These are phyloP conservation scores for Lindbergichthys nudifrons DNA, from an alignment of 2,797 vertebrate genomes.

Conservation along the genomic window DNA sequence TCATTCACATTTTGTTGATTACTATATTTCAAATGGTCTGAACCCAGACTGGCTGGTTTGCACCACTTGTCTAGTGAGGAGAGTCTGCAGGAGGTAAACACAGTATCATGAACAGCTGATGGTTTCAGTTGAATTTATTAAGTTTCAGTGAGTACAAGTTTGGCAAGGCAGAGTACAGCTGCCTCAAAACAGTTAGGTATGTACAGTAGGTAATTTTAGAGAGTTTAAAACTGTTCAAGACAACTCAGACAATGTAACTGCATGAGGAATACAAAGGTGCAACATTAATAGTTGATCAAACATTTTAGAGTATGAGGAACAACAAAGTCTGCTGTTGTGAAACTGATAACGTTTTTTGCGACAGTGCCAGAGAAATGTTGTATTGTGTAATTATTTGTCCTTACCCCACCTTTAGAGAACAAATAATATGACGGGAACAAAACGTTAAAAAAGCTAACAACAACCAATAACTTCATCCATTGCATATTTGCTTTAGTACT, in stretches of 20 bases:
- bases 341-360: too few relatives aligned
- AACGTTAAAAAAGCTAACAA: background rate
- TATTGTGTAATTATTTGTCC: constrained; percentile 3
- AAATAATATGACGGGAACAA: constrained; percentile 5
- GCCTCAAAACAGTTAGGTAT: too few relatives aligned
- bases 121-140: background rate
- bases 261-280: too few relatives aligned
- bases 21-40: background rate
- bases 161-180: too few relatives aligned
- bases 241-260: too few relatives aligned
- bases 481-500: background rate
- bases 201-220: too few relatives aligned
- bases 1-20: background rate
- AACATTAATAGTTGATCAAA: too few relatives aligned
- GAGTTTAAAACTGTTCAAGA: too few relatives aligned
- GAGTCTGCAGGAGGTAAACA: constrained; percentile 4
- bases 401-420: background rate
- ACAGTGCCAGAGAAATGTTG: too few relatives aligned
- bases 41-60: background rate
- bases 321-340: background rate
- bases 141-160: too few relatives aligned
- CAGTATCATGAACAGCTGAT: constrained; percentile 6
- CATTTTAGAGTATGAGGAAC: too few relatives aligned
- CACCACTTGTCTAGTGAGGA: background rate
- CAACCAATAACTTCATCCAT: background rate